Evolutionary conservation across 2,888 invertebrate species (phyloP).

Genomic region (Prenolepis imparis): DNA sequence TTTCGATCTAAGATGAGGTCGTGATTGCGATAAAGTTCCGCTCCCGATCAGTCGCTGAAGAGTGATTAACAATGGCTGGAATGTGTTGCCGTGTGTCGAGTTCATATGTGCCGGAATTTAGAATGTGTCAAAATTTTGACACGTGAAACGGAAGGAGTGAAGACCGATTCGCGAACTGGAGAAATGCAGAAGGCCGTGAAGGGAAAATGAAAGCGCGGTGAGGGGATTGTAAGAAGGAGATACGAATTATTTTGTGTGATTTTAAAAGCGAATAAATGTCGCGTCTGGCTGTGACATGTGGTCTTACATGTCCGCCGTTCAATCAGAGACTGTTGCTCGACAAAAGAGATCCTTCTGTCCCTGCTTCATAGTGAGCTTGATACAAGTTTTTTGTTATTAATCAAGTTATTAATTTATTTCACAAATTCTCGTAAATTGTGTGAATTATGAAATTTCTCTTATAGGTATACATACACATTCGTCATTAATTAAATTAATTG

Average conservation of each 20-base stretch:
- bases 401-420: background rate
- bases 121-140: constrained; percentile 63
- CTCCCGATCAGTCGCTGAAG: constrained; percentile 12
- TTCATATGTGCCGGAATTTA: constrained; percentile 67
- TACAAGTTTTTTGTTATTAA: constrained; percentile 12
- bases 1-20: constrained; percentile 25
- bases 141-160: constrained; percentile 68
- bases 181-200: constrained; percentile 44
- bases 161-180: constrained; percentile 46
- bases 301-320: constrained; percentile 84
- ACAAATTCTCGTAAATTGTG: background rate
- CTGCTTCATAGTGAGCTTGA: constrained; percentile 48
- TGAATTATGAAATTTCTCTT: background rate
- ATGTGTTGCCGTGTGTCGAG: constrained; percentile 22
- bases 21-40: background rate
- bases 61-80: constrained; percentile 7
- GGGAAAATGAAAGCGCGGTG: constrained; percentile 41
- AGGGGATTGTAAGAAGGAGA: constrained; percentile 64
- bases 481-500: constrained; percentile 12
- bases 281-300: constrained; percentile 80
- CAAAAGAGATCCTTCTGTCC: constrained; percentile 74
- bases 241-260: constrained; percentile 80
- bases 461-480: background rate
- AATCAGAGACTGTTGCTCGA: constrained; percentile 80
- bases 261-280: constrained; percentile 79